These are phyloP conservation scores for Leptogaster cylindrica DNA, from an alignment of 2,888 invertebrate genomes.

Conservation along the genomic window DNA sequence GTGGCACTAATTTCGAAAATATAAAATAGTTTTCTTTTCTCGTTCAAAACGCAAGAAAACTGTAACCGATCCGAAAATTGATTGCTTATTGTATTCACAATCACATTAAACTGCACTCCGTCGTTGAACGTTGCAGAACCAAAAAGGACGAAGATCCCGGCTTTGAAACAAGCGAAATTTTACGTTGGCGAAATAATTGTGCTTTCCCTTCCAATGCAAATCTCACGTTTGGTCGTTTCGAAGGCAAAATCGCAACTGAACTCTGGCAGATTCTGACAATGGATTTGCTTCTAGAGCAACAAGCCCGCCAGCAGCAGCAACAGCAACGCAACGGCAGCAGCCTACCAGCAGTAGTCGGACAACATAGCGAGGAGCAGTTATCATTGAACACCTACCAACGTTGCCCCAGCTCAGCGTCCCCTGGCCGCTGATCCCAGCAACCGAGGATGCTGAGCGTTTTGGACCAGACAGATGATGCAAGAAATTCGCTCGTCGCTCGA, in stretches of 20 bases:
- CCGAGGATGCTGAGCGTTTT: neutral
- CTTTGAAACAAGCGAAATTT: neutral
- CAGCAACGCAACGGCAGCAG: slow-evolving; percentile 20
- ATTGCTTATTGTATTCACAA: neutral
- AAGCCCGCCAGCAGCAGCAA: slow-evolving; percentile 24
- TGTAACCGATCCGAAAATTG: neutral
- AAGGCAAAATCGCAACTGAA: slow-evolving; percentile 40
- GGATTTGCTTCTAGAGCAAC: slow-evolving; percentile 11
- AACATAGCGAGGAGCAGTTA: slow-evolving; percentile 11
- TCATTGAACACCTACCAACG: slow-evolving; percentile 13
- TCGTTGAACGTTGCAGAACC: neutral
- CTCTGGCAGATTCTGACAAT: slow-evolving; percentile 23
- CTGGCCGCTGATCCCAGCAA: neutral
- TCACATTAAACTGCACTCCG: neutral
- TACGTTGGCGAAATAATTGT: slow-evolving; percentile 20
- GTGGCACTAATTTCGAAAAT: too few species aligned
- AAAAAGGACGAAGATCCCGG: neutral
- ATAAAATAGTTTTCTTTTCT: neutral
- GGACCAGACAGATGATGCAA: slow-evolving; percentile 10
- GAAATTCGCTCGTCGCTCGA: slow-evolving; percentile 1
- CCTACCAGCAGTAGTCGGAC: slow-evolving; percentile 1
- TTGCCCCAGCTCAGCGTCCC: neutral
- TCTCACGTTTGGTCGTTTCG: slow-evolving; percentile 35
- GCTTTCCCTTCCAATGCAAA: neutral
- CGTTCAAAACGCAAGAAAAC: neutral